Evolutionary conservation across 1,140 invertebrate species (phyloP).

Genomic region (Chelonus insularis): DNA sequence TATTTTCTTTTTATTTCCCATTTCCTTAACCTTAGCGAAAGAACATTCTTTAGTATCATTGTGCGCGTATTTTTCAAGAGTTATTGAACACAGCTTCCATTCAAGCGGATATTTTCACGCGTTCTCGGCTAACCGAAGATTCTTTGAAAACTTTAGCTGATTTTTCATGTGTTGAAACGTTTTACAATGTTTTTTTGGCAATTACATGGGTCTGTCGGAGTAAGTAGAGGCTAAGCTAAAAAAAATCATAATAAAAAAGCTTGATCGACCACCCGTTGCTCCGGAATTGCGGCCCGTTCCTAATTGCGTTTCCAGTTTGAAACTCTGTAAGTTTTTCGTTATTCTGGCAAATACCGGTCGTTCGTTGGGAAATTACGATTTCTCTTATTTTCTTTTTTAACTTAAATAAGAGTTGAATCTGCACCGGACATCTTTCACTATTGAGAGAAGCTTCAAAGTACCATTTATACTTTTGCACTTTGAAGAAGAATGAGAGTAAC

Average conservation of each 20-base stretch:
- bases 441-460: neutral
- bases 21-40: neutral
- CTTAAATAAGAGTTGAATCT: conserved; percentile 1
- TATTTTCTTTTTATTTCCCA: neutral
- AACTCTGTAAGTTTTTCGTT: conserved; percentile 16
- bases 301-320: conserved; percentile 16
- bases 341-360: conserved; percentile 3
- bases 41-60: conserved; percentile 1
- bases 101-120: neutral
- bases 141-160: too few species aligned
- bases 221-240: too few species aligned
- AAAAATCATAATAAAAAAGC: conserved; percentile 5
- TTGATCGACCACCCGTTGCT: conserved; percentile 20
- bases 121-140: too few species aligned
- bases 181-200: neutral
- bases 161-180: neutral
- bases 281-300: neutral
- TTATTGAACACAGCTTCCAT: neutral
- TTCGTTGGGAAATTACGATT: conserved; percentile 9
- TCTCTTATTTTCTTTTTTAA: neutral
- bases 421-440: conserved; percentile 6
- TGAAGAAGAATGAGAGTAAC: too few species aligned
- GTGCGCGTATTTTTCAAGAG: neutral
- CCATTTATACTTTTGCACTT: neutral
- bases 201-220: conserved; percentile 1